phyloP scores from a whole-genome alignment of 2,888 invertebrate species.

The Volucella zonaria region DNA sequence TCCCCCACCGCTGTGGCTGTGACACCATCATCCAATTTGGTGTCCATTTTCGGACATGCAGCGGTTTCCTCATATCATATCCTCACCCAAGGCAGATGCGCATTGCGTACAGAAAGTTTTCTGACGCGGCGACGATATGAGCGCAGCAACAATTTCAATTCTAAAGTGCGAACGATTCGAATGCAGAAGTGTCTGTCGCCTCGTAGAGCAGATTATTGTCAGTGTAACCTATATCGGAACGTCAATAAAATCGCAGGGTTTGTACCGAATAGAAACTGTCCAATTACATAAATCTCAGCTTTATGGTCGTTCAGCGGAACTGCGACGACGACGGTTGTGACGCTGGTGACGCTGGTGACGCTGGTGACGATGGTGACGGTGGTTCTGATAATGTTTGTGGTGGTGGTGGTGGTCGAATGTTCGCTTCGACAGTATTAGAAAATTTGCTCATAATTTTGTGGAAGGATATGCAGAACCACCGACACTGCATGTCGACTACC shows the following conservation, averaged over 20 bases:
- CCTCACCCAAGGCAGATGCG: constrained; percentile 44
- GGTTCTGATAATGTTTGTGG: background rate
- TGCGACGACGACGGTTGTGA: background rate
- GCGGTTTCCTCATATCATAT: background rate
- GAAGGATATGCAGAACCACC: constrained; percentile 58
- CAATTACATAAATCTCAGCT: constrained; percentile 72
- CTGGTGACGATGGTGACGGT: background rate
- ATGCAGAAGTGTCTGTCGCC: constrained; percentile 61
- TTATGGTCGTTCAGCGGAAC: constrained; percentile 47
- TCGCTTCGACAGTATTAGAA: constrained; percentile 36
- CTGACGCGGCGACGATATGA: constrained; percentile 4
- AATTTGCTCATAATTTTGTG: constrained; percentile 68
- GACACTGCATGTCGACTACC: constrained; percentile 13
- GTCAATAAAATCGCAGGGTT: constrained; percentile 71
- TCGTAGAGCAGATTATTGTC: constrained; percentile 72
- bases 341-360: constrained; percentile 19
- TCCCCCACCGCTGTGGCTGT: constrained; percentile 17
- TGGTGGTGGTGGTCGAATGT: constrained; percentile 23
- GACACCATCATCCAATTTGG: constrained; percentile 31
- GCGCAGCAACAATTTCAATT: constrained; percentile 43
- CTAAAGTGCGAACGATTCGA: constrained; percentile 65
- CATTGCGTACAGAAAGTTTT: background rate
- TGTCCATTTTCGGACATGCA: constrained; percentile 53
- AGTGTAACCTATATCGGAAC: constrained; percentile 72
- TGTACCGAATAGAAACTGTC: constrained; percentile 73